Percentiles rank a stretch among this genome's conserved stretches.
Evolutionary conservation across 2,888 invertebrate genomes (phyloP).

Genomic region (Drosophila limbata): DNA sequence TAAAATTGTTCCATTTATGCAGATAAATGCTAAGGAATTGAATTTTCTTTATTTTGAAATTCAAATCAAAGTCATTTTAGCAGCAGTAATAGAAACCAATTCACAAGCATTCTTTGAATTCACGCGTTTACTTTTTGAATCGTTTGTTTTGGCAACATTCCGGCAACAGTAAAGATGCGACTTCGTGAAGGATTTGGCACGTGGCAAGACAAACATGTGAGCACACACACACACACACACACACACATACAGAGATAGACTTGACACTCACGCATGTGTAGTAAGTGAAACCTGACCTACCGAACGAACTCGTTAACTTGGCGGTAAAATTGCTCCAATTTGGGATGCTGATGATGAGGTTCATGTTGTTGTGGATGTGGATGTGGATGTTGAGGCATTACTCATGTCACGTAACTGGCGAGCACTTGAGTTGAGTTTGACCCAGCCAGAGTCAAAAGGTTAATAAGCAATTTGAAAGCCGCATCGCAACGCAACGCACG

Average conservation of each 20-base stretch:
- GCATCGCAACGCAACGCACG: slow-evolving; percentile 50
- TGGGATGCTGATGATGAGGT: slow-evolving; percentile 6
- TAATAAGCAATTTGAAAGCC: slow-evolving; percentile 66
- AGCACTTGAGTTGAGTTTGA: slow-evolving; percentile 26
- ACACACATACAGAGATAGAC: too few relatives aligned
- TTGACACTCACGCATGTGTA: not conserved
- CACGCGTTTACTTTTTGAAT: not conserved
- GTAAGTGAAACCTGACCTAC: slow-evolving; percentile 33
- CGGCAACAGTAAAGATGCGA: not conserved
- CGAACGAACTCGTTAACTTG: slow-evolving; percentile 19
- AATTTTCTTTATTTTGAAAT: not conserved
- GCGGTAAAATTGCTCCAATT: slow-evolving; percentile 30
- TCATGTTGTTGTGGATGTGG: not conserved
- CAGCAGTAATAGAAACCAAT: not conserved
- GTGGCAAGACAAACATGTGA: too few relatives aligned
- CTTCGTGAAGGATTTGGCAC: slow-evolving; percentile 3
- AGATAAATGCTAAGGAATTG: not conserved
- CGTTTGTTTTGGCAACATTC: not conserved
- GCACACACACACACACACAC: not conserved
- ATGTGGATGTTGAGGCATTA: slow-evolving; percentile 15
- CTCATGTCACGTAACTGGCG: slow-evolving; percentile 35
- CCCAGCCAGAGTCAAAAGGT: slow-evolving; percentile 48
- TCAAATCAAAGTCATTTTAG: not conserved
- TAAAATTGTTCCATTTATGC: not conserved
- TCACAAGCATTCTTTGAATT: not conserved